Conservation (phyloP, 1,140 invertebrate species). For the Drosophila parvula region DNA sequence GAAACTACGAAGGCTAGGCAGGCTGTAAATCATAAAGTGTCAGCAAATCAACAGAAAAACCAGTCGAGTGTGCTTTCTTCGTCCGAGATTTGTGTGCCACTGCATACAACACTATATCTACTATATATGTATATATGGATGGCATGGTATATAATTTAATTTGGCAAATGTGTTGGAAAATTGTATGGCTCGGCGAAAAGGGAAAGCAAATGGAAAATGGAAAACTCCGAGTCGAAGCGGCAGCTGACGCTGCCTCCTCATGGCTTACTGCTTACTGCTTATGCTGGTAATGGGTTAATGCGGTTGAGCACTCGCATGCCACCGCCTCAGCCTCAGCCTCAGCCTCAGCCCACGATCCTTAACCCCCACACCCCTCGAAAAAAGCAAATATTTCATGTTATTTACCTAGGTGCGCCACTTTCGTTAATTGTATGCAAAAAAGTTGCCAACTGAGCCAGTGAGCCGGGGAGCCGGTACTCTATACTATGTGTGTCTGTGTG, state of each 20-base stretch:
- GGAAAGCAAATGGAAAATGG: conserved; percentile 27
- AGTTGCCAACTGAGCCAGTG: conserved; percentile 60
- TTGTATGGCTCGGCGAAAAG: conserved; percentile 69
- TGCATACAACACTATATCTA: conserved; percentile 12
- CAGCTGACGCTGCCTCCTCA: conserved; percentile 28
- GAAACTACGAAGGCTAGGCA: conserved; percentile 16
- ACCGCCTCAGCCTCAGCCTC: conserved; percentile 7
- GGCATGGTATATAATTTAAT: conserved; percentile 70
- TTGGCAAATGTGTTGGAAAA: conserved; percentile 81
- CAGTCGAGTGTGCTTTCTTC: conserved; percentile 71
- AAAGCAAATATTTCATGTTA: conserved; percentile 60
- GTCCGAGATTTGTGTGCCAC: conserved; percentile 54
- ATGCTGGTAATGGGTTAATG: conserved; percentile 80
- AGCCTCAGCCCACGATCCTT: conserved; percentile 9
- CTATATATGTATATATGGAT: conserved; percentile 16
- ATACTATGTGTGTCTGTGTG: not conserved
- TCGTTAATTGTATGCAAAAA: conserved; percentile 83
- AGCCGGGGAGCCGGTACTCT: not conserved
- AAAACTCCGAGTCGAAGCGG: conserved; percentile 40
- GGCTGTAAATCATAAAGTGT: conserved; percentile 72
- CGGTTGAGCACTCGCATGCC: conserved; percentile 64
- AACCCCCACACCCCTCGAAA: conserved; percentile 12
- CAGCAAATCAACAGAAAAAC: conserved; percentile 49
- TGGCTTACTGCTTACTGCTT: conserved; percentile 56
- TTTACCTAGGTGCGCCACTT: conserved; percentile 76